Conservation (phyloP, 2,797 vertebrate genomes). For the Mormyrops attenuatus region DNA sequence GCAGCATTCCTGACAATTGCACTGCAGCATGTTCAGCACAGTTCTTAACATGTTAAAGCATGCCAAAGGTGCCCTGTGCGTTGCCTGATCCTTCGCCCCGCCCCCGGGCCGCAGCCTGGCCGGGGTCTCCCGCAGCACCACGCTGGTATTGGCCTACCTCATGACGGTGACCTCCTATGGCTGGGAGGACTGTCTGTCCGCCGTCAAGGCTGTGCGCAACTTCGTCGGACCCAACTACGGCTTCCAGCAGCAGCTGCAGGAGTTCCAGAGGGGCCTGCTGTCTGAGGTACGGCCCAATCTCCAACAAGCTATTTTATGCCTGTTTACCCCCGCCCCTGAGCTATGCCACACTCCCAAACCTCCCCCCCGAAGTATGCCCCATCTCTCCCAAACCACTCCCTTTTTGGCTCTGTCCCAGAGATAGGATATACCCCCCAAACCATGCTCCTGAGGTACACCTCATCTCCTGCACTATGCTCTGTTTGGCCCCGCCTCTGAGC, state of each 20-base stretch:
- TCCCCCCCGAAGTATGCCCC: no score
- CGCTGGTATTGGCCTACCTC: constrained; percentile 79
- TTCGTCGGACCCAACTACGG: constrained; percentile 77
- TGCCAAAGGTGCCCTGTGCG: not conserved
- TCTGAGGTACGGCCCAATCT: constrained; percentile 61
- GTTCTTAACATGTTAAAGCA: not conserved
- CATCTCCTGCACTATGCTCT: not conserved
- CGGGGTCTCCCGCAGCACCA: constrained; percentile 81
- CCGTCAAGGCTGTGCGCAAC: constrained; percentile 70
- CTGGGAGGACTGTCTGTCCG: constrained; percentile 77
- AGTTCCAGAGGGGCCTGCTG: constrained; percentile 70
- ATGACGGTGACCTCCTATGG: constrained; percentile 77
- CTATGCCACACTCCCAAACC: not conserved
- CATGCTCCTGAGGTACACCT: no score
- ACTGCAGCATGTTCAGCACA: not conserved
- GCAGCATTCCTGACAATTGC: not conserved
- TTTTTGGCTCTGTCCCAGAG: no score
- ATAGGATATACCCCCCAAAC: no score
- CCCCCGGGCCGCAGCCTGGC: constrained; percentile 62
- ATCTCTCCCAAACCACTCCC: no score
- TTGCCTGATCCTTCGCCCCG: not conserved
- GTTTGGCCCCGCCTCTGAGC: no score
- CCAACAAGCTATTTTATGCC: not conserved
- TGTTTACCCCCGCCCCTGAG: not conserved
- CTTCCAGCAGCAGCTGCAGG: constrained; percentile 83